Evolutionary conservation across 2,113 vertebrate species (phyloP).

Genomic region (Sciurus niger): DNA sequence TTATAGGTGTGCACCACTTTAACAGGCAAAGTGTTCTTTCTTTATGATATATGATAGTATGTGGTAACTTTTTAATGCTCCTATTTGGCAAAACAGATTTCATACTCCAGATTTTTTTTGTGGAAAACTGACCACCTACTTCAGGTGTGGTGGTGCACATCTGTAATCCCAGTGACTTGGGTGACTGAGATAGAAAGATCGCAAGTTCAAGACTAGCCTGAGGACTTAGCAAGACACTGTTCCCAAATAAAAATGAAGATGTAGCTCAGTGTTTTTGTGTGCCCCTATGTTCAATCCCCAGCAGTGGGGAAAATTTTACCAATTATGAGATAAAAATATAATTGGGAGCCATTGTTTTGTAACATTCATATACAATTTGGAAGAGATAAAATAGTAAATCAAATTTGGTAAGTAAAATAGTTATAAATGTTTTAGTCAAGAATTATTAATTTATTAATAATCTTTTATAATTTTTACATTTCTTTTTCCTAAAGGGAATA

Average conservation of each 20-base stretch:
- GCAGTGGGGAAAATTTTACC: not conserved
- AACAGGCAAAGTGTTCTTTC: not conserved
- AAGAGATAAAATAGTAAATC: conserved; percentile 5
- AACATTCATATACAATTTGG: not conserved
- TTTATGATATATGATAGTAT: not conserved
- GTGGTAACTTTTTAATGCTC: not conserved
- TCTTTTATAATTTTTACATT: not conserved
- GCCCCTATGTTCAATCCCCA: too few relatives aligned
- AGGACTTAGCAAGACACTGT: too few relatives aligned
- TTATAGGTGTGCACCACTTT: too few relatives aligned
- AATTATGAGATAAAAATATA: not conserved
- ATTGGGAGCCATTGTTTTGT: not conserved
- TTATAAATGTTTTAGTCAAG: not conserved
- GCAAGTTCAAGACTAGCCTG: too few relatives aligned
- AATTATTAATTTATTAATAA: conserved; percentile 10
- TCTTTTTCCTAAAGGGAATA: not conserved
- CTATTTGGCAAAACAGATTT: not conserved
- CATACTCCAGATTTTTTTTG: not conserved
- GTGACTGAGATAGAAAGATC: too few relatives aligned
- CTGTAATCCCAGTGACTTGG: too few relatives aligned
- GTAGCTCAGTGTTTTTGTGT: too few relatives aligned
- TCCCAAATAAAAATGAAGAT: too few relatives aligned
- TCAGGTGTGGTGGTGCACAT: not conserved
- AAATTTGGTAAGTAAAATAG: not conserved
- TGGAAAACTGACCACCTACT: conserved; percentile 19